Conservation (phyloP, 1,140 invertebrate species). For the Ips nitidus region DNA sequence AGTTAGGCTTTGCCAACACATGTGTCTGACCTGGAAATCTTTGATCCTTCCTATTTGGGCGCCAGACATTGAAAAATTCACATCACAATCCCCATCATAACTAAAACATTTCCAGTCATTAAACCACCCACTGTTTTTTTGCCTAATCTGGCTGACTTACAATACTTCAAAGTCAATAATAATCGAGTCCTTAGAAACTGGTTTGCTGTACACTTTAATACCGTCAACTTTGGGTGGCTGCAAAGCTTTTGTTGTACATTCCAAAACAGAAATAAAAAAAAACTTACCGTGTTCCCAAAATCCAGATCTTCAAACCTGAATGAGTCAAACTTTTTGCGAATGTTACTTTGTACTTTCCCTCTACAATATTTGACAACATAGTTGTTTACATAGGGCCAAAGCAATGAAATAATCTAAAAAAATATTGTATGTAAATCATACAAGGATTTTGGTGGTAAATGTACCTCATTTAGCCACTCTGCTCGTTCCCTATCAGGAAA, state of each 20-base stretch:
- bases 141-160: too few relatives aligned
- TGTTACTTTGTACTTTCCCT: constrained; percentile 78
- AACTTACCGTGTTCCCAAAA: constrained; percentile 78
- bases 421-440: too few relatives aligned
- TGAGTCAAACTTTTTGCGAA: constrained; percentile 77
- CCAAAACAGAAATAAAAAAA: constrained; percentile 16
- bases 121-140: too few relatives aligned
- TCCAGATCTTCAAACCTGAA: constrained; percentile 92
- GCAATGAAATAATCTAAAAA: constrained; percentile 77
- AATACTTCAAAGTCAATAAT: constrained; percentile 93
- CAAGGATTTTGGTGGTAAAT: too few relatives aligned
- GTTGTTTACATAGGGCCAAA: constrained; percentile 93
- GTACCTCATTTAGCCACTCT: constrained; percentile 92
- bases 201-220: constrained; percentile 91
- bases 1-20: too few relatives aligned
- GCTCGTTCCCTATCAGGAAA: constrained; percentile 92
- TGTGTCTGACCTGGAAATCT: constrained; percentile 63
- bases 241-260: constrained; percentile 33
- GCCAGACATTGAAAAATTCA: constrained; percentile 80
- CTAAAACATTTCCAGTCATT: too few relatives aligned
- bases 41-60: constrained; percentile 80
- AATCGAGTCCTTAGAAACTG: constrained; percentile 87
- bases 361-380: constrained; percentile 79
- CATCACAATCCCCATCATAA: constrained; percentile 91
- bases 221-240: constrained; percentile 89